These are phyloP conservation scores for Biston betularia DNA, from an alignment of 2,888 invertebrate species.

Conservation along the genomic window DNA sequence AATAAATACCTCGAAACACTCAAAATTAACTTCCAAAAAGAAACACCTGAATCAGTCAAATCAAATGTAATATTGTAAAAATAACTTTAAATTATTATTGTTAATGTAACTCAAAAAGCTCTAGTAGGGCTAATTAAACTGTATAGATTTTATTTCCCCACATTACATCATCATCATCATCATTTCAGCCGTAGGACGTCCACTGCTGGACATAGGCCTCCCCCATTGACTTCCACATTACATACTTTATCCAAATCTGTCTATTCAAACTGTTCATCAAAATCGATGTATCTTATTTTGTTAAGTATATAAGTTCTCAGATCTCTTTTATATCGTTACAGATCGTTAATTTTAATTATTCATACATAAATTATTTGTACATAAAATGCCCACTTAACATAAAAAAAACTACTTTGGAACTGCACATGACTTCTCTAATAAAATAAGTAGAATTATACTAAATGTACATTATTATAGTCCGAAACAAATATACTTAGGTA, in stretches of 20 bases:
- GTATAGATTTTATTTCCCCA: neutral
- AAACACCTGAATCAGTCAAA: too few species aligned
- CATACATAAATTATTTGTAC: conserved; percentile 14
- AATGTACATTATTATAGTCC: conserved; percentile 62
- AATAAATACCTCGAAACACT: too few species aligned
- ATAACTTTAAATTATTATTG: too few species aligned
- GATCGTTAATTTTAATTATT: conserved; percentile 24
- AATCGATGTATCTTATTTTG: neutral
- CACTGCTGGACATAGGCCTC: too few species aligned
- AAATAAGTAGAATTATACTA: conserved; percentile 20
- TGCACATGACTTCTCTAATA: conserved; percentile 27
- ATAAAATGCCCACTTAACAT: conserved; percentile 27
- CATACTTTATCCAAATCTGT: neutral
- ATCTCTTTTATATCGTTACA: conserved; percentile 15
- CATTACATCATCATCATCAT: too few species aligned
- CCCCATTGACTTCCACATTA: too few species aligned
- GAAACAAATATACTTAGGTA: conserved; percentile 74
- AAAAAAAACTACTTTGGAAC: conserved; percentile 14
- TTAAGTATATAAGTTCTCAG: conserved; percentile 4
- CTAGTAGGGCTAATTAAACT: neutral
- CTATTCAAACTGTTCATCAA: neutral
- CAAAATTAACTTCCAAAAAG: too few species aligned
- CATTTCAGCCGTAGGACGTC: too few species aligned
- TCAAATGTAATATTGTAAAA: too few species aligned
- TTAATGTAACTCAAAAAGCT: neutral